These are phyloP conservation scores for Umimayanthus chanpuru DNA, from an alignment of 92 coral and sea anemone species.

Conservation along the genomic window DNA sequence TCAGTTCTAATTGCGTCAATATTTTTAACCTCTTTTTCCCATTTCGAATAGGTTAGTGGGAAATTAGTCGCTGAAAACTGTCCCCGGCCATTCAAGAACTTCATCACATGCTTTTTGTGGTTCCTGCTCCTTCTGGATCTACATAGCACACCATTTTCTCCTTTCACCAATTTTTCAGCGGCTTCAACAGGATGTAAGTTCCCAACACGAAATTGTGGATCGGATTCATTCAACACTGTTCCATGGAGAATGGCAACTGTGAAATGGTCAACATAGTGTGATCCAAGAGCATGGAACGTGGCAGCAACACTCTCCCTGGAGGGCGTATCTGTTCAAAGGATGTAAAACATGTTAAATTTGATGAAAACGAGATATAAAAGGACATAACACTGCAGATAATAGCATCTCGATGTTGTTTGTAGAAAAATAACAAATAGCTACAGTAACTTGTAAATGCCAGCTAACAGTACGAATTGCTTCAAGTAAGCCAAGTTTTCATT, in stretches of 20 bases:
- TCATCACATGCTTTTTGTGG: neutral
- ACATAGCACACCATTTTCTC: no score
- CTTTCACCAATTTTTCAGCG: conserved; percentile 26
- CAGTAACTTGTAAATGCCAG: no score
- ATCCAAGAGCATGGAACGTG: conserved; percentile 47
- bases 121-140: conserved; percentile 24
- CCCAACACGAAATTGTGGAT: conserved; percentile 34
- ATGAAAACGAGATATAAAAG: neutral
- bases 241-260: conserved; percentile 38
- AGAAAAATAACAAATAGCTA: no score
- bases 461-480: no score
- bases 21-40: neutral
- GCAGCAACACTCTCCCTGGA: neutral
- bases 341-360: neutral
- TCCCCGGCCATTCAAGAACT: neutral
- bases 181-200: conserved; percentile 42
- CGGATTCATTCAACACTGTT: neutral
- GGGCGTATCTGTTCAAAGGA: neutral
- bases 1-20: neutral
- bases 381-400: no score
- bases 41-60: neutral
- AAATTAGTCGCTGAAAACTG: conserved; percentile 10
- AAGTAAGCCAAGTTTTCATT: no score
- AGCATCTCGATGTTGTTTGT: no score
- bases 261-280: conserved; percentile 46